Evolutionary conservation across 2,888 invertebrate genomes (phyloP), one percentile per base, ranked within the genome.

Genomic region (Crossocerus cetratus): DNA sequence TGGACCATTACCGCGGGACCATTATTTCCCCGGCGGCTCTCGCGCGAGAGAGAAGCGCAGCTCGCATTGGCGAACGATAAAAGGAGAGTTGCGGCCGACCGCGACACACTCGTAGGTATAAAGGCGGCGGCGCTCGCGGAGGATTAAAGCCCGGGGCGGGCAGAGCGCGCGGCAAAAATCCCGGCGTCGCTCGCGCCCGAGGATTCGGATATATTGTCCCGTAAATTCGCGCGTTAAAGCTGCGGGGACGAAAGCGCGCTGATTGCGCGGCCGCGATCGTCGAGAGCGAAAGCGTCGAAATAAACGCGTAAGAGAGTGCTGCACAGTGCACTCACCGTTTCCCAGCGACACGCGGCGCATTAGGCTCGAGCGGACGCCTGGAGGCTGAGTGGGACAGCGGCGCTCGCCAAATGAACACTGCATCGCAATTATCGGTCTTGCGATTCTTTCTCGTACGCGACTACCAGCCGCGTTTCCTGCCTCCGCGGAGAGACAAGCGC

Each of bases 201-300:
- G 60, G 22, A 20, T 60, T 45, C 44, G 22, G 69, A n/a, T 71
- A 76, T 70, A 71, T 77, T 77, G 83, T 80, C 82, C 83, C 84
- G 76, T 85, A 85, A 84, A 85, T 85, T 83, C 76, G 60, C n/a
- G 43, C 56, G 69, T 18, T 65, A 55, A 68, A 61, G 49, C 54
- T 59, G 68, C 72, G 68, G 68, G 67, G 71, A 67, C 62, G 55
- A 32, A 61, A 56, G 43, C 43, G 59, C 22, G 20, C 5, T 44
- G 22, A 54, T 2, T 11, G 16, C 42, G 63, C 42, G 54, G 21
- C 3, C 22, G 20, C n/a, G 44, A 57, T 65, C 44, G 16, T 54
- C 32, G 74, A 75, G 69, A 67, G 61, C 59, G 65, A 63, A 58
- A 58, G 57, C 53, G 49, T 23, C 43, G 43, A 45, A 74, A 56